A percentile compares a stretch with the other conserved stretches of the same genome.
These are phyloP conservation scores for Myanophis thanlyinensis DNA, from an alignment of 2,113 vertebrate species.

Conservation along the genomic window DNA sequence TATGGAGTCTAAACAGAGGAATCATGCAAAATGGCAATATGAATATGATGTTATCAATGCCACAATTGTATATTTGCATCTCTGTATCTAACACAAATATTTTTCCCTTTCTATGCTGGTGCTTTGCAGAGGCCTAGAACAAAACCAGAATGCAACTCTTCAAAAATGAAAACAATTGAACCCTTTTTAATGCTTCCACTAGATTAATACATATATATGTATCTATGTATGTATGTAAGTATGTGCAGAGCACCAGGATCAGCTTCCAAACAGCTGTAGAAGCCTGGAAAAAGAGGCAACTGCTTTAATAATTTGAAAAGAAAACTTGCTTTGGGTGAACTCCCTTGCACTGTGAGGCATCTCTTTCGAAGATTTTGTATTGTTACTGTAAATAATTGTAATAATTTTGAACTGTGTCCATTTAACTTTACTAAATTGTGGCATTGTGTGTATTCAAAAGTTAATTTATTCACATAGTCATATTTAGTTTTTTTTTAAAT, in stretches of 20 bases:
- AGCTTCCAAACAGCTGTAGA: neutral
- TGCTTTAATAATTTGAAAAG: neutral
- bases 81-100: neutral
- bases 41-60: neutral
- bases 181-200: neutral
- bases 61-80: neutral
- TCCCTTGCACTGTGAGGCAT: neutral
- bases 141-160: neutral
- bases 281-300: neutral
- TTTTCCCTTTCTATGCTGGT: neutral
- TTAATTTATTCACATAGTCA: neutral
- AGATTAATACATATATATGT: neutral
- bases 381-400: neutral
- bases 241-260: neutral
- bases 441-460: neutral
- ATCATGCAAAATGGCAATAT: neutral
- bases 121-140: neutral
- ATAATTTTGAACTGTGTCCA: neutral
- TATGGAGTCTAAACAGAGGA: neutral
- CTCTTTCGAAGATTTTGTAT: neutral
- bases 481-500: accelerated
- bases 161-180: neutral
- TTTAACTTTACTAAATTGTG: neutral
- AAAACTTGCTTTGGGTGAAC: neutral
- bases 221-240: neutral